Conservation (phyloP, 1,140 invertebrate species). For the Pentalonia nigronervosa region DNA sequence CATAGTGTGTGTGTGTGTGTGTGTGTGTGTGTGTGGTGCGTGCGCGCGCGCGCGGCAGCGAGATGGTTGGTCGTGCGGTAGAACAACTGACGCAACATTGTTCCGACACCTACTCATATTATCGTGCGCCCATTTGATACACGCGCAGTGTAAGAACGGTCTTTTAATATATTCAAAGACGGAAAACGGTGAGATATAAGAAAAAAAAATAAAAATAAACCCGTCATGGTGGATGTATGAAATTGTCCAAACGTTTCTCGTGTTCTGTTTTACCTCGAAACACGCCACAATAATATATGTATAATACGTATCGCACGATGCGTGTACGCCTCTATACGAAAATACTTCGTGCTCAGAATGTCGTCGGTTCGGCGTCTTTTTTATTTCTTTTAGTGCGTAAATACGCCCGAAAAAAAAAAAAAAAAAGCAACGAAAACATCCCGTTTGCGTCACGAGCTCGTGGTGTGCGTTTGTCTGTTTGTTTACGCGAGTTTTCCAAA, state of each 20-base stretch:
- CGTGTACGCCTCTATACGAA: not conserved
- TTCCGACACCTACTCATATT: slow-evolving; percentile 13
- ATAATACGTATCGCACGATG: not conserved
- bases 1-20: not conserved
- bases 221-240: not conserved
- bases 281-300: not conserved
- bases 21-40: not conserved
- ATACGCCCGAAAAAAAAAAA: not conserved
- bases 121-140: not conserved
- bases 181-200: not conserved
- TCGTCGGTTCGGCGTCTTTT: not conserved
- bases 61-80: not conserved
- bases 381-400: not conserved
- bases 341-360: not conserved
- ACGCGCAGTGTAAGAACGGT: not conserved
- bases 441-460: not conserved
- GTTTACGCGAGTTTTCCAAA: not conserved
- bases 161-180: not conserved
- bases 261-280: not conserved
- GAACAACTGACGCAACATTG: not conserved
- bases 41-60: too few relatives aligned
- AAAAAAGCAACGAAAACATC: not conserved
- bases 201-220: not conserved
- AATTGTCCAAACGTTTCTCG: not conserved
- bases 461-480: too few relatives aligned